phyloP scores from a whole-genome alignment of 2,113 vertebrate species.

The Synchiropus splendidus region DNA sequence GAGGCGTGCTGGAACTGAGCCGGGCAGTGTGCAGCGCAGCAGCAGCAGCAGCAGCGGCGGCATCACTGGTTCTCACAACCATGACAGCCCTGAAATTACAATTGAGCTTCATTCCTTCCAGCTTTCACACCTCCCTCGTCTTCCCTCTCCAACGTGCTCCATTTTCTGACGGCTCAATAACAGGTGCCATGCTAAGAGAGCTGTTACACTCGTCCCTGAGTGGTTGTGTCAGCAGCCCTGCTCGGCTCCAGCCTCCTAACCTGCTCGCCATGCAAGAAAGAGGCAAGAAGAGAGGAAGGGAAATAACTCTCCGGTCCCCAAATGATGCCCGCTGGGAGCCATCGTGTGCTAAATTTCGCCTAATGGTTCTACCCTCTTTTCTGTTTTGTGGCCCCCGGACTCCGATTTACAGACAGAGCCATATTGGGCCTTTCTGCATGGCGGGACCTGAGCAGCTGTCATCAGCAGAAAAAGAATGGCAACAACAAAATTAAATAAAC shows the following conservation, averaged over 20 bases:
- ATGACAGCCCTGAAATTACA: slow-evolving; percentile 77
- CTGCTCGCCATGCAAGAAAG: slow-evolving; percentile 68
- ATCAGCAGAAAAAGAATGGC: slow-evolving; percentile 66
- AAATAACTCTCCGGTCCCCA: slow-evolving; percentile 43
- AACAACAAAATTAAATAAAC: slow-evolving; percentile 61
- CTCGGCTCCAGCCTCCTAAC: slow-evolving; percentile 59
- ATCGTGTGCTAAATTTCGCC: slow-evolving; percentile 56
- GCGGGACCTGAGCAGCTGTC: slow-evolving; percentile 42
- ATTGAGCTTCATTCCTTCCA: slow-evolving; percentile 67
- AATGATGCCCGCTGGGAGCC: slow-evolving; percentile 63
- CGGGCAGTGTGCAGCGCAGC: slow-evolving; percentile 49
- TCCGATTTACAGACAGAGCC: slow-evolving; percentile 59
- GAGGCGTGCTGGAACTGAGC: not conserved
- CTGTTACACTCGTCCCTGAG: slow-evolving; percentile 66
- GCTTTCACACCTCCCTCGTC: slow-evolving; percentile 17
- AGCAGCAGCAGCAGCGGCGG: slow-evolving; percentile 70
- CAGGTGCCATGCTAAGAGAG: slow-evolving; percentile 76
- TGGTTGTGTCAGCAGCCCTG: slow-evolving; percentile 72
- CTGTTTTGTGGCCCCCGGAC: slow-evolving; percentile 57
- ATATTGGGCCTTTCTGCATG: slow-evolving; percentile 66
- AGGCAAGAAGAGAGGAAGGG: slow-evolving; percentile 33
- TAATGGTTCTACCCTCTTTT: slow-evolving; percentile 51
- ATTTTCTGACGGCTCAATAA: slow-evolving; percentile 66
- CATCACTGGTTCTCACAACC: slow-evolving; percentile 71
- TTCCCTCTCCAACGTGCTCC: slow-evolving; percentile 23